A percentile compares a stretch with the other conserved stretches of the same genome.
These are phyloP conservation scores for Stylophora pistillata DNA, from an alignment of 64 coral and sea anemone genomes.

Conservation along the genomic window DNA sequence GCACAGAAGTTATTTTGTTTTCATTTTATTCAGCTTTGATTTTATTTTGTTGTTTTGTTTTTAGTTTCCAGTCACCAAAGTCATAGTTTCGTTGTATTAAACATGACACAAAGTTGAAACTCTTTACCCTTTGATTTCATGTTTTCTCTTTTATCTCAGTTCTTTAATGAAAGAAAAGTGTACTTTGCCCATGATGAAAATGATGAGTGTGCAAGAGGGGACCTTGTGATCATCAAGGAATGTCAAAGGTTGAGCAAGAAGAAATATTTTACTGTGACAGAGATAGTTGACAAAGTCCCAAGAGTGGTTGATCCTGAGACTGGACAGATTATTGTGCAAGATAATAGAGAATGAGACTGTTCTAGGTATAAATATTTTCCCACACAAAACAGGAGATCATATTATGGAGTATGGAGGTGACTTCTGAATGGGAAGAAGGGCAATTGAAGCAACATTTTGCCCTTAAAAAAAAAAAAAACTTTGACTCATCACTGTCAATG, in stretches of 20 bases:
- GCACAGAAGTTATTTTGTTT: too few relatives aligned
- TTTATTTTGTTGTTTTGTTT: background rate
- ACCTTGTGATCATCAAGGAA: conserved; percentile 90
- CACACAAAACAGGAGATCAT: background rate
- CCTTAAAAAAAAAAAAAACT: background rate
- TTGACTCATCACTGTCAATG: too few relatives aligned
- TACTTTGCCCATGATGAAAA: conserved; percentile 99
- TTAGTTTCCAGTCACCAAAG: background rate
- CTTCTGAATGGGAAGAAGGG: background rate
- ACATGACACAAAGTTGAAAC: background rate
- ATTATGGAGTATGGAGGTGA: background rate
- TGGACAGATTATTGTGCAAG: conserved; percentile 85
- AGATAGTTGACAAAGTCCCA: conserved; percentile 91
- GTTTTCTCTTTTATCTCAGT: conserved; percentile 57
- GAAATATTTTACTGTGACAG: conserved; percentile 81
- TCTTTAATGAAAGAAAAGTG: conserved; percentile 98
- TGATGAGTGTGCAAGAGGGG: conserved; percentile 87
- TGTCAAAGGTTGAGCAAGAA: conserved; percentile 86
- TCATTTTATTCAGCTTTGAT: too few relatives aligned
- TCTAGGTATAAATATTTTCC: background rate
- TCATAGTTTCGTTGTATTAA: too few relatives aligned
- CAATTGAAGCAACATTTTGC: too few relatives aligned
- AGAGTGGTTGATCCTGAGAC: conserved; percentile 80
- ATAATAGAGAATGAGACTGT: conserved; percentile 83
- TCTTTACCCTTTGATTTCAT: background rate